phyloP scores from a whole-genome alignment of 1,140 invertebrate genomes.

The Drosophila subobscura region DNA sequence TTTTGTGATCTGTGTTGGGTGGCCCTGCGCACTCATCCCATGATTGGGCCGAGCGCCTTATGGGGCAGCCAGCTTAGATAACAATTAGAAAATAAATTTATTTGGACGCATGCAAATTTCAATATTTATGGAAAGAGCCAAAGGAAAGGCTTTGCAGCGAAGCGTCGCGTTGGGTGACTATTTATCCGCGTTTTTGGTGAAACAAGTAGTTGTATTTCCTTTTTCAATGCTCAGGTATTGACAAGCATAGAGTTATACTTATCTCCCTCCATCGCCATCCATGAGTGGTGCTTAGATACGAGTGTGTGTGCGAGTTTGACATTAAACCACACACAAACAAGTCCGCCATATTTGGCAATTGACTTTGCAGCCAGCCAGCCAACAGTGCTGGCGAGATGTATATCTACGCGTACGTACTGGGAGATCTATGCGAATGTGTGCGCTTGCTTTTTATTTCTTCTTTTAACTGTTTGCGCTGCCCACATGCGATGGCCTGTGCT shows the following conservation, averaged over 20 bases:
- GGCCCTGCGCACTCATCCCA: constrained; percentile 26
- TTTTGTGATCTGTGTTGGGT: constrained; percentile 17
- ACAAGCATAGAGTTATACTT: constrained; percentile 72
- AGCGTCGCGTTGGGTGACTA: constrained; percentile 59
- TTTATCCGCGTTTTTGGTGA: constrained; percentile 67
- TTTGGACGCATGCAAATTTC: constrained; percentile 73
- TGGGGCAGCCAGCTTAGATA: constrained; percentile 53
- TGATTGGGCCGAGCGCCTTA: constrained; percentile 27
- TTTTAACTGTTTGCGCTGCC: constrained; percentile 74
- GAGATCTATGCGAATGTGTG: constrained; percentile 18
- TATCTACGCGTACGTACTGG: constrained; percentile 29
- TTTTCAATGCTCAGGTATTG: constrained; percentile 72
- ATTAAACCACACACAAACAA: constrained; percentile 80
- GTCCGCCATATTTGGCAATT: constrained; percentile 79
- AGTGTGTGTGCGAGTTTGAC: constrained; percentile 56
- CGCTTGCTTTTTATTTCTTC: constrained; percentile 21
- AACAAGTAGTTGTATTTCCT: constrained; percentile 81
- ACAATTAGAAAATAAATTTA: constrained; percentile 74
- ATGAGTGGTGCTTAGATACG: neutral
- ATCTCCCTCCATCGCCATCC: constrained; percentile 24
- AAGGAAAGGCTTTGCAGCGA: constrained; percentile 40
- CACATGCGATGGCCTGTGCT: constrained; percentile 63
- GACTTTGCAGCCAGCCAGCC: constrained; percentile 67
- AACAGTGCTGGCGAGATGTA: constrained; percentile 50
- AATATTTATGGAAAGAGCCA: constrained; percentile 51